phyloP scores from a whole-genome alignment of 2,113 vertebrate species.

The Eulemur macaco region DNA sequence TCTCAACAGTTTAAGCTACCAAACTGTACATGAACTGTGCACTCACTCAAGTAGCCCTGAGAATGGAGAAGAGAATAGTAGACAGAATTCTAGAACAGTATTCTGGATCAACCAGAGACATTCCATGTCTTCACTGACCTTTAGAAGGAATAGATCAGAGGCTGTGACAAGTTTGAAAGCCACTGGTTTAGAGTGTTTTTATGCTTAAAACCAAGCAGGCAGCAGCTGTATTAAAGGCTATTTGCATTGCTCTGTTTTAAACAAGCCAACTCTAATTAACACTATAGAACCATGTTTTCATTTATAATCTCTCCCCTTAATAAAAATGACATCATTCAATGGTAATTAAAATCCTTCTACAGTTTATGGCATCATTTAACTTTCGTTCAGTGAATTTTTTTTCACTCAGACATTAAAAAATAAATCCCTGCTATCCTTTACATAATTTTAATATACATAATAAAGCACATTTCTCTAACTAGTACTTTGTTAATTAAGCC shows the following conservation, averaged over 20 bases:
- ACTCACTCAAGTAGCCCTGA: not conserved
- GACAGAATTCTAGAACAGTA: not conserved
- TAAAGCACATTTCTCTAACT: conserved; percentile 3
- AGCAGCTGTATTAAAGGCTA: not conserved
- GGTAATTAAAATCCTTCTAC: not conserved
- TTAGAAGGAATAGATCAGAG: not conserved
- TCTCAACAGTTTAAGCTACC: not conserved
- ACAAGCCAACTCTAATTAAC: not conserved
- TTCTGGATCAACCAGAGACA: not conserved
- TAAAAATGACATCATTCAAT: not conserved
- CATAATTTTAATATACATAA: not conserved
- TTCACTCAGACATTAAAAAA: not conserved
- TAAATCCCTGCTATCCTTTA: not conserved
- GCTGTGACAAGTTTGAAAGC: not conserved
- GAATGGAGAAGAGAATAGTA: not conserved
- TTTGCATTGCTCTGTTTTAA: not conserved
- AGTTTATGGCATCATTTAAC: not conserved
- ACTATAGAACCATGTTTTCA: not conserved
- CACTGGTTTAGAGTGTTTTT: not conserved
- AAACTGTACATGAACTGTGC: not conserved
- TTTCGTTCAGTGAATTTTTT: not conserved
- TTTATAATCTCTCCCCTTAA: not conserved
- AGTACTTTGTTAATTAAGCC: conserved; percentile 8
- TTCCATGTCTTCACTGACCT: not conserved
- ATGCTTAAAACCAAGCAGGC: not conserved